Percentiles rank a stretch among this genome's conserved stretches.
Evolutionary conservation across 2,888 invertebrate genomes (phyloP).

Genomic region (Cheilosia impressa): DNA sequence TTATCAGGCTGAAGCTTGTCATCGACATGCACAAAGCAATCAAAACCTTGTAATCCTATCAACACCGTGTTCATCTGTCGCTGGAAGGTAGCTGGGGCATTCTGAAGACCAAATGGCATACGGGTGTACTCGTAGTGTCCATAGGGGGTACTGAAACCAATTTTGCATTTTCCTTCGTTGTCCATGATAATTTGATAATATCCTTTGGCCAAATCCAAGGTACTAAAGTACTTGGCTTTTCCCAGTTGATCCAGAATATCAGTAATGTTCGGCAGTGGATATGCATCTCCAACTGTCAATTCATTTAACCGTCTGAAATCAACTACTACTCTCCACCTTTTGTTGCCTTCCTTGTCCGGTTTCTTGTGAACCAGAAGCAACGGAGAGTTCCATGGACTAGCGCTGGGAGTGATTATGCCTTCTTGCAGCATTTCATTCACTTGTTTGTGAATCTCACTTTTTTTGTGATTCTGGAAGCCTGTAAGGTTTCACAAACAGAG

Average conservation of each 20-base stretch:
- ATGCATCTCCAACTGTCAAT: too few species aligned
- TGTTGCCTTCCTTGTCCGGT: neutral
- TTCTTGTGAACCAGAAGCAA: neutral
- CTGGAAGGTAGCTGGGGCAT: slow-evolving; percentile 37
- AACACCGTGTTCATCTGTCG: slow-evolving; percentile 18
- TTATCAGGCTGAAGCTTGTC: too few species aligned
- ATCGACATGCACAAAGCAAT: too few species aligned
- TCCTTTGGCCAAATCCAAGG: slow-evolving; percentile 37
- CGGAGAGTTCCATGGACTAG: slow-evolving; percentile 7
- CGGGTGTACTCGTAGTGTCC: slow-evolving; percentile 19
- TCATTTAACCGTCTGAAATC: slow-evolving; percentile 2
- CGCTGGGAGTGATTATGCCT: slow-evolving; percentile 1
- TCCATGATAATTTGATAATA: slow-evolving; percentile 35
- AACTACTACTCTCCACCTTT: slow-evolving; percentile 6
- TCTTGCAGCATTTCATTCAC: neutral
- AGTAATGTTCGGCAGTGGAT: too few species aligned
- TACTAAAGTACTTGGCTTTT: slow-evolving; percentile 39
- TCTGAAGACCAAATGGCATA: neutral
- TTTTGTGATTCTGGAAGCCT: neutral
- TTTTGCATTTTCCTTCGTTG: slow-evolving; percentile 4
- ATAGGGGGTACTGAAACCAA: slow-evolving; percentile 16
- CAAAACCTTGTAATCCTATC: too few species aligned
- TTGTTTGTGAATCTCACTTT: neutral
- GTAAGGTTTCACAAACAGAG: too few species aligned
- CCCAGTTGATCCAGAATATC: too few species aligned